Conservation (phyloP, 2,797 vertebrate species). For the Busarellus nigricollis region DNA sequence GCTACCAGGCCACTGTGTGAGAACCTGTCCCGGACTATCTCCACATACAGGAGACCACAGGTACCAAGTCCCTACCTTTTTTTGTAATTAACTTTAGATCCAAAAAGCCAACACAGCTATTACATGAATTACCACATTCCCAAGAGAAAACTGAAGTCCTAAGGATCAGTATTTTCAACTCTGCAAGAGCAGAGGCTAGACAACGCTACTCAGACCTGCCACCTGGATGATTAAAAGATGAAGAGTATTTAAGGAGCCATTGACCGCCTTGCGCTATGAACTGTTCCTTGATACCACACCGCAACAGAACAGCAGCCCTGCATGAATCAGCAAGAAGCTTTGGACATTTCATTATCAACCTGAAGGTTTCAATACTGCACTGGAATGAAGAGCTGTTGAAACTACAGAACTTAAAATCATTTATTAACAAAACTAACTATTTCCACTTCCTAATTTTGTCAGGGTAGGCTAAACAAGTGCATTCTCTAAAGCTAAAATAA, state of each 20-base stretch:
- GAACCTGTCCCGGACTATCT: neutral
- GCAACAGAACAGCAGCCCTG: neutral
- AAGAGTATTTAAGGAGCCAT: neutral
- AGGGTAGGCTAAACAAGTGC: neutral
- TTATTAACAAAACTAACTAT: neutral
- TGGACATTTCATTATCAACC: neutral
- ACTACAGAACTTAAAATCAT: neutral
- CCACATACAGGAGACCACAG: fast-evolving
- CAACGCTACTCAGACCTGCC: neutral
- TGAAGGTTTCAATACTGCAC: neutral
- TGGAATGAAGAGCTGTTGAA: neutral
- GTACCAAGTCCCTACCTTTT: neutral
- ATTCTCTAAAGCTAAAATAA: neutral
- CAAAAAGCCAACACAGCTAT: neutral
- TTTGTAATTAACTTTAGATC: neutral
- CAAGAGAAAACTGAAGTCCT: neutral
- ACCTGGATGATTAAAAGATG: neutral
- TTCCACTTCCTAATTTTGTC: neutral
- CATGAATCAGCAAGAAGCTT: neutral
- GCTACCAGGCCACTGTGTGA: fast-evolving
- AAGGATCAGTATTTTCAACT: neutral
- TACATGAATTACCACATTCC: fast-evolving
- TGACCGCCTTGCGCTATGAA: neutral
- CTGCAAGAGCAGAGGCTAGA: neutral
- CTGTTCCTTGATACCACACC: too few relatives aligned